These are phyloP conservation scores for Paracanthobrama guichenoti DNA, from an alignment of 2,113 vertebrate genomes.

Conservation along the genomic window DNA sequence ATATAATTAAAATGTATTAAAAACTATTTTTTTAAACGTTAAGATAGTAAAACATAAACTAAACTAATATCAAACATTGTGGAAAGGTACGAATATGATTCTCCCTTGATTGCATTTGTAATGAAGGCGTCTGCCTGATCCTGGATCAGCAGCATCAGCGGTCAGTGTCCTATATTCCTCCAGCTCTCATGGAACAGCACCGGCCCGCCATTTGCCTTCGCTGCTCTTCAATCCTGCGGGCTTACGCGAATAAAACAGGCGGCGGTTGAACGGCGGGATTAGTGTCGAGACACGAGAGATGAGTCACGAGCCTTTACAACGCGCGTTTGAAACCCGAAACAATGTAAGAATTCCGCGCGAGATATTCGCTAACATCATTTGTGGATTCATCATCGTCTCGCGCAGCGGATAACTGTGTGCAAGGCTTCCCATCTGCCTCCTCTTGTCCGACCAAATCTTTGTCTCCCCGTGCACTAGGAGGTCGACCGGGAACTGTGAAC, in stretches of 20 bases:
- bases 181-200: conserved; percentile 62
- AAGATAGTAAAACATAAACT: neutral
- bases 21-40: neutral
- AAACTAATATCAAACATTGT: neutral
- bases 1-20: too few species aligned
- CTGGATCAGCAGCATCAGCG: conserved; percentile 54
- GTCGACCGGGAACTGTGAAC: neutral
- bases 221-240: conserved; percentile 64
- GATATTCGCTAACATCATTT: conserved; percentile 21
- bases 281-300: conserved; percentile 71
- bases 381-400: conserved; percentile 45
- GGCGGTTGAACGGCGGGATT: conserved; percentile 66
- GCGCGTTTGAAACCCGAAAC: conserved; percentile 46
- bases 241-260: conserved; percentile 66
- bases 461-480: neutral
- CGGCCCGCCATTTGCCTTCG: conserved; percentile 84
- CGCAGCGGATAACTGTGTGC: conserved; percentile 10
- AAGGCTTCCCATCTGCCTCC: conserved; percentile 9
- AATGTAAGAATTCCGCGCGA: conserved; percentile 50
- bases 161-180: conserved; percentile 54
- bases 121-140: conserved; percentile 54
- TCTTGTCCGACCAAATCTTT: neutral
- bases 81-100: neutral
- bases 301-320: conserved; percentile 65
- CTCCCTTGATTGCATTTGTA: neutral